Base-by-base conservation (phyloP, 2,888 invertebrate species). In the Candidula unifasciata region DNA sequence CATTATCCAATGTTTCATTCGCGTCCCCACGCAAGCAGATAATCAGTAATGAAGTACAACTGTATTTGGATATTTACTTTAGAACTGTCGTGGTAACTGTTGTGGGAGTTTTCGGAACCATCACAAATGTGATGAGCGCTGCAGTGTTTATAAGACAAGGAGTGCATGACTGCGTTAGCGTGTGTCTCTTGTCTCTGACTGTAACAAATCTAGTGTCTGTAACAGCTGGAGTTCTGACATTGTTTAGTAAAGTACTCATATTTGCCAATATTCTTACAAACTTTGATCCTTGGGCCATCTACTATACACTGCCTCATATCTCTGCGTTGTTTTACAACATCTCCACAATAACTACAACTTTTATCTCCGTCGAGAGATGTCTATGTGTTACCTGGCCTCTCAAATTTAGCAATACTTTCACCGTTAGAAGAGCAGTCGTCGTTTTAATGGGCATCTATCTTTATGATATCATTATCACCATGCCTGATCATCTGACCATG, bases 331-430 rank as follows among this genome's bases (percentile, higher is more conserved):
- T 54, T 33, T 76, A 76, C 30, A 57, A 76, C 57, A 76, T 76
- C 0, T 54, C 76, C 27, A 76, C 76, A 2, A 21, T 57, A 57
- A 76, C 33, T 21, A 76, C 24, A 18, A 21, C 57, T 0, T 76
- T 76, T 57, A 76, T 76, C 57, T 33, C 76, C 1, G 5, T 76
- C 2, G 76, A 76, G 57, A 27, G 44, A 21, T 76, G 76, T 57
- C 33, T 76, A 18, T 54, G 76, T 57, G 76, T 76, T 27, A 37
- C 76, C 13, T 57, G 35, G 57, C 76, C 76, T 57, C 30, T 76
- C 54, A 76, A 76, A 24, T 76, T 54, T 57, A 27, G 35, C 2
- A 37, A 76, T 35, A 18, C 57, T 30, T 33, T 76, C 21, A 76
- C 57, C 6, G 30, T 21, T 24, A 57, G 24, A 10, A 54, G 33